phyloP scores from a whole-genome alignment of 2,113 vertebrate genomes.

The Vimba vimba region DNA sequence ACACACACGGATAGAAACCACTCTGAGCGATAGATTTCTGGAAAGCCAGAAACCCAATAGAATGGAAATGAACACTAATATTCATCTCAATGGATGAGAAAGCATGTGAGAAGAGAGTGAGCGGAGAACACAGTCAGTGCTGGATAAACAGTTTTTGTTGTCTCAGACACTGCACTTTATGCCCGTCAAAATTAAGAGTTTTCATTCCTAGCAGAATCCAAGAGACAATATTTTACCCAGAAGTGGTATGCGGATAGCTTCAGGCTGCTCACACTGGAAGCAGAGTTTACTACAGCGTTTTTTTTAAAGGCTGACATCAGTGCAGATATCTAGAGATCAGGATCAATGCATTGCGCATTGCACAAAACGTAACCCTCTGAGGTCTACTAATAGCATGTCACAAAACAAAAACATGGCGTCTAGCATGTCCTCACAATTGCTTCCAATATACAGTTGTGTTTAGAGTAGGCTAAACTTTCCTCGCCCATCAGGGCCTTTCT shows the following conservation, averaged over 20 bases:
- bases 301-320: neutral
- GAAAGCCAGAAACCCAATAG: constrained; percentile 15
- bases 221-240: neutral
- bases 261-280: neutral
- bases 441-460: too few species aligned
- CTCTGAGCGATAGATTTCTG: constrained; percentile 2
- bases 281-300: neutral
- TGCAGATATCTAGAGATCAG: neutral
- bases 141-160: neutral
- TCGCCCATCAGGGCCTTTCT: neutral
- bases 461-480: too few species aligned
- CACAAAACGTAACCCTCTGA: neutral
- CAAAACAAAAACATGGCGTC: too few species aligned
- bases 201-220: neutral
- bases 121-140: neutral
- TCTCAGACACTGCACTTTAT: neutral
- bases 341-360: neutral
- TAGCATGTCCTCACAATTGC: too few species aligned
- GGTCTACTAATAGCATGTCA: too few species aligned
- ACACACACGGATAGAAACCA: neutral
- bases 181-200: neutral
- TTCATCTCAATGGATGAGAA: neutral
- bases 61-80: neutral
- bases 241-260: neutral
- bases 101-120: neutral